Percentiles rank a stretch among this genome's conserved stretches.
Conservation (phyloP, 1,140 invertebrate species). For the Spodoptera litura region DNA sequence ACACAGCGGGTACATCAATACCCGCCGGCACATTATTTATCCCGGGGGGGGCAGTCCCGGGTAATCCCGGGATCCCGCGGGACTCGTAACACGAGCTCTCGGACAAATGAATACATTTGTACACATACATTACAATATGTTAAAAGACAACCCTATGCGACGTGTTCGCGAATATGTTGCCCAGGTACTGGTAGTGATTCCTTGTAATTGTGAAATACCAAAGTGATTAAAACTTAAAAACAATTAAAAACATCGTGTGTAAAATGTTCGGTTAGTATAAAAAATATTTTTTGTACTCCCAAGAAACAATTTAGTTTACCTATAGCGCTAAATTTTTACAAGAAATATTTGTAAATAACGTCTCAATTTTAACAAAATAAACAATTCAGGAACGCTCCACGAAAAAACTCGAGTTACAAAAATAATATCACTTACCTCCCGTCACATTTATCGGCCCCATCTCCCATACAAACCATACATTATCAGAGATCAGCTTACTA, state of each 20-base stretch:
- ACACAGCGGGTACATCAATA: constrained; percentile 26
- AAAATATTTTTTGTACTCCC: no score
- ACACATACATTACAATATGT: constrained; percentile 56
- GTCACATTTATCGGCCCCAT: constrained; percentile 10
- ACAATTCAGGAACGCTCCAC: neutral
- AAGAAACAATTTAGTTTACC: no score
- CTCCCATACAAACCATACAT: constrained; percentile 24
- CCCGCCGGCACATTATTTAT: constrained; percentile 8
- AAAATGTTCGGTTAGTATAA: no score
- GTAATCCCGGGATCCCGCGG: constrained; percentile 62
- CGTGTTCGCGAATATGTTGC: constrained; percentile 21
- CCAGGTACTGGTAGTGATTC: neutral
- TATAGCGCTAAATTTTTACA: no score
- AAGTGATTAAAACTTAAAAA: neutral
- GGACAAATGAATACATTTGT: constrained; percentile 82
- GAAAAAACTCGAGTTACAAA: constrained; percentile 1
- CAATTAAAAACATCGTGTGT: no score
- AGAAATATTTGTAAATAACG: no score
- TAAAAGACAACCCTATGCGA: constrained; percentile 41
- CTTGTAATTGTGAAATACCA: neutral
- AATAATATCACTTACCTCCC: constrained; percentile 45
- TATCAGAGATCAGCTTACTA: constrained; percentile 20
- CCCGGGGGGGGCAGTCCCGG: constrained; percentile 44
- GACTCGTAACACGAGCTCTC: constrained; percentile 73
- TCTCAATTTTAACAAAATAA: neutral